Percentiles rank a stretch among this genome's conserved stretches.
These are phyloP conservation scores for Falco columbarius DNA, from an alignment of 2,797 vertebrate genomes.

Conservation along the genomic window DNA sequence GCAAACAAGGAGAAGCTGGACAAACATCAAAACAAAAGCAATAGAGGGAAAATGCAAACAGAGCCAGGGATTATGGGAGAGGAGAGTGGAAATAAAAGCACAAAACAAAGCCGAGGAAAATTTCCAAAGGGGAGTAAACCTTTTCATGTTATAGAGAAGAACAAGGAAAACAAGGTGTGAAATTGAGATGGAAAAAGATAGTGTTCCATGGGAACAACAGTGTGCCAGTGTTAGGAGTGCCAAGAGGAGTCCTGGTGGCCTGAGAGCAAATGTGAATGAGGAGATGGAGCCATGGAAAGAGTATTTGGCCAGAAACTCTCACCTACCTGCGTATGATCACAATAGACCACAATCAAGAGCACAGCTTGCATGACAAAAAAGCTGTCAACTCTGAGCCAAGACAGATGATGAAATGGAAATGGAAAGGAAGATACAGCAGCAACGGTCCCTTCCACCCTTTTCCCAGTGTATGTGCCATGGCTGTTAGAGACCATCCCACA, in stretches of 20 bases:
- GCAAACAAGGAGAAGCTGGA: slow-evolving; percentile 61
- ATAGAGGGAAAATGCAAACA: slow-evolving; percentile 42
- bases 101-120: slow-evolving; percentile 34
- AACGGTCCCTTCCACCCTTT: neutral
- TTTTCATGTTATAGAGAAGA: neutral
- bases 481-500: neutral
- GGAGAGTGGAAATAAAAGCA: slow-evolving; percentile 46
- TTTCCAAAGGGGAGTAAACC: neutral
- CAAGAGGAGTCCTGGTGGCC: neutral
- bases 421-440: neutral
- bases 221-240: neutral
- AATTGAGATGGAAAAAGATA: neutral
- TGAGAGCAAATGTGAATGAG: neutral
- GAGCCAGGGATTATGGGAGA: slow-evolving; percentile 34
- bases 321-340: neutral
- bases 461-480: neutral
- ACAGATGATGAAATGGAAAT: neutral
- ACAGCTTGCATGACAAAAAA: neutral
- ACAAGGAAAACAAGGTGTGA: neutral
- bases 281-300: neutral
- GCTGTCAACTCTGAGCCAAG: neutral
- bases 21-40: slow-evolving; percentile 66
- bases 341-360: neutral
- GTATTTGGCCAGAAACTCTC: neutral
- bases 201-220: neutral